Percentiles rank a stretch among this genome's conserved stretches.
phyloP scores from a whole-genome alignment of 2,113 vertebrate species.

The Alosa alosa region DNA sequence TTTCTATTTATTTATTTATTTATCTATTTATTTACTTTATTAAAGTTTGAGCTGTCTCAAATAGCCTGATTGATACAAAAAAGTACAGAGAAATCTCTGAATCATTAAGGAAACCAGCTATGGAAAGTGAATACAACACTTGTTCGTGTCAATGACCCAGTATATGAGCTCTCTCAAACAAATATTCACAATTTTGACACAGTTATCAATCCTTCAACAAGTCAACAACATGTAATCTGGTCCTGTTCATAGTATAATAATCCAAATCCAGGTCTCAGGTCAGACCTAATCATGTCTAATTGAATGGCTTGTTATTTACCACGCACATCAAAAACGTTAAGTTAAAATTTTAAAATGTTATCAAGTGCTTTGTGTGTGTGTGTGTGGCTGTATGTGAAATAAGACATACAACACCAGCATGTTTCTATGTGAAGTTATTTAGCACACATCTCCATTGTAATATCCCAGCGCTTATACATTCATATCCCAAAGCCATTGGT shows the following conservation, averaged over 20 bases:
- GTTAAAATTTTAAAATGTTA: no score
- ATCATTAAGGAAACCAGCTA: no score
- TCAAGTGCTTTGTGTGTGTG: constrained; percentile 37
- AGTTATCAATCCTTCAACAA: not conserved
- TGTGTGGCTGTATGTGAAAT: constrained; percentile 29
- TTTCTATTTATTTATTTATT: no score
- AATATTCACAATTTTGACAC: not conserved
- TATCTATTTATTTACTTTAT: no score
- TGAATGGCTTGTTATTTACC: no score
- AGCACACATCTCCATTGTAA: constrained; percentile 51
- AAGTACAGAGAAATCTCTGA: no score
- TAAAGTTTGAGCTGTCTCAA: no score
- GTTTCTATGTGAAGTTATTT: constrained; percentile 40
- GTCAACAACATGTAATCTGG: not conserved
- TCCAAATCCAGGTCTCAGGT: not conserved
- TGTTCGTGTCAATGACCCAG: not conserved
- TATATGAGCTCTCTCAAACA: not conserved
- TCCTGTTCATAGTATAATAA: not conserved
- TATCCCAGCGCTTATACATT: constrained; percentile 53
- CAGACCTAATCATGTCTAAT: not conserved
- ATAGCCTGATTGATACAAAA: no score
- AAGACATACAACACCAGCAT: constrained; percentile 36
- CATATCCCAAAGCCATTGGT: constrained; percentile 58
- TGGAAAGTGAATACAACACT: no score
- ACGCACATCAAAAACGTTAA: not conserved